Base-by-base conservation (phyloP, 1,140 invertebrate genomes). In the Euwallacea fornicatus region DNA sequence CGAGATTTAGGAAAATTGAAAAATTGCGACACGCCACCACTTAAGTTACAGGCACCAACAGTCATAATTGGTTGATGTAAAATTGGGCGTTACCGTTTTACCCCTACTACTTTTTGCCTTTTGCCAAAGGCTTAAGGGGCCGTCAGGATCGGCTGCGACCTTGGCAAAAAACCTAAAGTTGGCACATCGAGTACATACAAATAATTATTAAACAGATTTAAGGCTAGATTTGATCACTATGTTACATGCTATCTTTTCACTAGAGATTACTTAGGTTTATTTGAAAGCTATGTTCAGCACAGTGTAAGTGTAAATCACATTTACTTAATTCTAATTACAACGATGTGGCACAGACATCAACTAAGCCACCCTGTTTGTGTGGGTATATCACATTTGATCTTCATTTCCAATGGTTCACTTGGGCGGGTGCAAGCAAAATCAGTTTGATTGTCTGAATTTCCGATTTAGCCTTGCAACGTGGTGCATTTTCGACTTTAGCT, bases 41-140 rank as follows among this genome's bases (percentile, higher is more conserved):
- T 71, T 71, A 73, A 72, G 69, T 74, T 66, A 74, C 50, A 71
- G 72, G 73, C 77, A 77, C 74, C 77, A 77, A 79, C 75, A 76
- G 74, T 72, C 72, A 77, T 78, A 77, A 75, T 47, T 73, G 66
- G 78, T 77, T 77, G 74, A 76, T 78, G 75, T 77, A 76, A 53
- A 59, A 79, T 78, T 78, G 78, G 78, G 75, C 77, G 77, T 79
- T 76, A 81, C 77, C 77, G 9, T 63, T 41, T 58, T 44, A 56
- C 65, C 67, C 16, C 60, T 72, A 72, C 16, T 41, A 62, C 71
- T 67, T 65, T 56, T 53, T 44, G 54, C 9, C 60, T 60, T 61
- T 66, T 66, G 44, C 56, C 62, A 66, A 66, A 66, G 46, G 59
- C 58, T 46, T 6, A 8, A 42, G 10, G 11, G 33, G n/a, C n/a